Evolutionary conservation across 2,888 invertebrate genomes (phyloP), one percentile per base, ranked within the genome.

Genomic region (Trissolcus brochymenae): DNA sequence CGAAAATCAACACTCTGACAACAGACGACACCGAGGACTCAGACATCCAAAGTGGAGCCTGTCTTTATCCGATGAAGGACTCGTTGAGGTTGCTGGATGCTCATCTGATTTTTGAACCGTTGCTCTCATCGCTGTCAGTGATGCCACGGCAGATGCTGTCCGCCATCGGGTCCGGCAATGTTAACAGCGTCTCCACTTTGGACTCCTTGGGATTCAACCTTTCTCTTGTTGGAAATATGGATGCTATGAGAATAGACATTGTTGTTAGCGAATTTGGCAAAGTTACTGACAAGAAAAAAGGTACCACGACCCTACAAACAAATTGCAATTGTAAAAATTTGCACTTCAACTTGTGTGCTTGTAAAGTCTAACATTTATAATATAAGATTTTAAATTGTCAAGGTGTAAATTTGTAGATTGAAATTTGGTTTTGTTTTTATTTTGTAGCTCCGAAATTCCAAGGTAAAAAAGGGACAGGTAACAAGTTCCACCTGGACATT

Each of bases 81-180:
- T 95, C 95, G 0, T 92, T 95, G 16, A 92, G 94, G 88, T 90
- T 98, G 68, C 91, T 98, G 73, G 98, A 98, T 90, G 97, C 98
- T 2, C 97, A 98, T 90, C 92, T 96, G 57, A 96, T 97, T 84
- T 97, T 97, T 90, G 96, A 97, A 88, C 98, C 98, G 0, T 91
- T 98, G 82, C 91, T 98, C 14, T 93, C 95, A 0, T 95, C 96
- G 74, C 91, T 98, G 40, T 98, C 97, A 1, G 95, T 98, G 0
- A 96, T 95, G 93, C 96, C 96, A 1, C 94, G 96, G 84, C 96
- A 96, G 90, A 93, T 97, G 86, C 90, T 92, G 62, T 89, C 88
- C n/a, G 89, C 87, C n/a, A 85, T 86, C 83, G 86, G 87, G 70
- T 86, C 87, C 82, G 93, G 90, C 65, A 90, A 91, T 50, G 89